A percentile compares a stretch with the other conserved stretches of the same genome.
Evolutionary conservation across 2,797 vertebrate species (phyloP).

Genomic region (Buphagus erythrorhynchus): DNA sequence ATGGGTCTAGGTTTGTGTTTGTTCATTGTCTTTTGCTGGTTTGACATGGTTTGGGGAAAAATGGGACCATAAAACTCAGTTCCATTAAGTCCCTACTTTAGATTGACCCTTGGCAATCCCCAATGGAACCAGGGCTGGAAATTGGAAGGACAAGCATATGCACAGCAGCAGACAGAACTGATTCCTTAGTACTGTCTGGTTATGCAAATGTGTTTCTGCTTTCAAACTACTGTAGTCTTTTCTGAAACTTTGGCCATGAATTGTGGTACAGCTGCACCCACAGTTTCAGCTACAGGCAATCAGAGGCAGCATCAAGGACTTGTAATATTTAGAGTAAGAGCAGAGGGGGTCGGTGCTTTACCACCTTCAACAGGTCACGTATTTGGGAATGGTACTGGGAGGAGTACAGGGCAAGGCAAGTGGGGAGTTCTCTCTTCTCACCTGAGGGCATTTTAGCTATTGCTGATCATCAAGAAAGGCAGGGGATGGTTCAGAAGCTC

Average conservation of each 20-base stretch:
- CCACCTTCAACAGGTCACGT: not conserved
- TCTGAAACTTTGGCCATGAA: not conserved
- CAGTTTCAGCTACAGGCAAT: not conserved
- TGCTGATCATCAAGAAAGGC: not conserved
- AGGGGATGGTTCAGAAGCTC: not conserved
- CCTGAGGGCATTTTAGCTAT: not conserved
- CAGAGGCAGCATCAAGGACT: not conserved
- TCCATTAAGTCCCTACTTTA: not conserved
- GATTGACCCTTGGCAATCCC: not conserved
- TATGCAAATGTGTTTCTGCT: not conserved
- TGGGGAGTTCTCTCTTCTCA: not conserved
- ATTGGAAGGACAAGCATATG: not conserved
- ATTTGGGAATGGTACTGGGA: not conserved
- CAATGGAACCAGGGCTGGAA: not conserved
- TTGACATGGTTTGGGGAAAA: not conserved
- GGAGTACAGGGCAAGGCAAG: not conserved
- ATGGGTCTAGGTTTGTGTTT: not conserved
- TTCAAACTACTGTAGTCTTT: not conserved
- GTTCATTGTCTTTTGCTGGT: not conserved
- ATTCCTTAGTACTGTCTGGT: not conserved
- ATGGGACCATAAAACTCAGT: not conserved
- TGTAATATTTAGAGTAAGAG: not conserved
- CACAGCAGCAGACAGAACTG: not conserved
- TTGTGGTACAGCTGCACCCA: not conserved
- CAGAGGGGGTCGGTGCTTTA: not conserved